Evolutionary conservation across 2,113 vertebrate genomes (phyloP).

Genomic region (Odontesthes bonariensis): DNA sequence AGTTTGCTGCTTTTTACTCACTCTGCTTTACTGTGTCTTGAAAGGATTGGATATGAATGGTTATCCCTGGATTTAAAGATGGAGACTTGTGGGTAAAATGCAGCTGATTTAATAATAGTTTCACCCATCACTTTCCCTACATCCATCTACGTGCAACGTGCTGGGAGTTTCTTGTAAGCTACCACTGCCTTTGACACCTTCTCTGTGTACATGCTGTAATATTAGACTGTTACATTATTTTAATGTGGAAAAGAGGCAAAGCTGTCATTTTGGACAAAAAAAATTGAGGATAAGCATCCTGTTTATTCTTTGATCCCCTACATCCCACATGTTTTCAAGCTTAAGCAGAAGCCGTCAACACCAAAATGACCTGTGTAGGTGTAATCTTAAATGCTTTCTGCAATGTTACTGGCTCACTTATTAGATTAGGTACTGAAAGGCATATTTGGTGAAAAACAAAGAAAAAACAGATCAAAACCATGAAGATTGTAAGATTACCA

Average conservation of each 20-base stretch:
- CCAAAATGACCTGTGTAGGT: slow-evolving; percentile 46
- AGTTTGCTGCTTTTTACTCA: too few relatives aligned
- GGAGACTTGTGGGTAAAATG: background rate
- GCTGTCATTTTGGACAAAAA: slow-evolving; percentile 46
- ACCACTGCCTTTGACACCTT: background rate
- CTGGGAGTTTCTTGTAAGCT: slow-evolving; percentile 1
- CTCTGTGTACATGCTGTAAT: slow-evolving; percentile 22
- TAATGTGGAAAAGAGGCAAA: slow-evolving; percentile 45
- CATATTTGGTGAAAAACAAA: background rate
- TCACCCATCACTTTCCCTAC: slow-evolving; percentile 15
- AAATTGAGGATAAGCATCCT: slow-evolving; percentile 40
- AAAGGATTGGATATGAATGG: background rate
- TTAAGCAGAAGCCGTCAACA: slow-evolving; percentile 57
- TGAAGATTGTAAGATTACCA: too few relatives aligned
- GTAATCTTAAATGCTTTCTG: slow-evolving; percentile 46
- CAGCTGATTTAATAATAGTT: background rate
- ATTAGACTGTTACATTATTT: slow-evolving; percentile 45
- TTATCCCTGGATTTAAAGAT: background rate
- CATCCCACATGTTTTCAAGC: slow-evolving; percentile 55
- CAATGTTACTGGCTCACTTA: slow-evolving; percentile 2
- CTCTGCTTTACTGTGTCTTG: background rate
- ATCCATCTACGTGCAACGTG: slow-evolving; percentile 10
- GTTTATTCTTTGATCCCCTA: slow-evolving; percentile 44
- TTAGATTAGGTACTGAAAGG: background rate
- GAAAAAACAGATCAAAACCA: background rate